Percentiles rank a stretch among this genome's conserved stretches.
Evolutionary conservation across 2,113 vertebrate species (phyloP).

Genomic region (Pelmatolapia mariae): DNA sequence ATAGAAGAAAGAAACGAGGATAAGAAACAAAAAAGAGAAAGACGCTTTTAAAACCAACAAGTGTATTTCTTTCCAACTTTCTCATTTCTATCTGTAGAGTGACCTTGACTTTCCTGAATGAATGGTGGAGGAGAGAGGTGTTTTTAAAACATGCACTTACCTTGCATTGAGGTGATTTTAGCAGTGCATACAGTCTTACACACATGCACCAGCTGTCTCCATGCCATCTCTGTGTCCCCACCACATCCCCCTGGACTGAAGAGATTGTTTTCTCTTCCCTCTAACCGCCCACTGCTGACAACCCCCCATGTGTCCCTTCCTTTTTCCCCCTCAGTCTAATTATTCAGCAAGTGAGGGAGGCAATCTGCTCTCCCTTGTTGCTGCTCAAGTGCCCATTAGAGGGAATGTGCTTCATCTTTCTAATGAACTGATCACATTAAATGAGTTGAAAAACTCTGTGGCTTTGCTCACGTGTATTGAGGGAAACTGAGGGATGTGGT

Average conservation of each 20-base stretch:
- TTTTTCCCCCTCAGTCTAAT: slow-evolving; percentile 48
- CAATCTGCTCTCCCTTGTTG: slow-evolving; percentile 64
- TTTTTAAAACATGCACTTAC: slow-evolving; percentile 4
- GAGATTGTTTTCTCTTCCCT: slow-evolving; percentile 36
- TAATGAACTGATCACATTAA: slow-evolving; percentile 69
- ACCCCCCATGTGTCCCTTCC: neutral
- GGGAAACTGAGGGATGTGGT: neutral
- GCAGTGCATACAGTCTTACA: neutral
- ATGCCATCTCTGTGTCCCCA: slow-evolving; percentile 39
- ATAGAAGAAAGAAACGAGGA: neutral
- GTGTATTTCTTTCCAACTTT: neutral
- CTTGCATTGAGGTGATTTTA: neutral
- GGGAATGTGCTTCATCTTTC: slow-evolving; percentile 59
- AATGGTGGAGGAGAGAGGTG: neutral
- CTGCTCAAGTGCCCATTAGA: slow-evolving; percentile 66
- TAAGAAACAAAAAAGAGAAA: neutral
- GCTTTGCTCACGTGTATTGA: neutral
- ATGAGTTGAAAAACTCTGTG: slow-evolving; percentile 50
- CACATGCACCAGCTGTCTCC: slow-evolving; percentile 42
- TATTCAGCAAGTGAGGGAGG: slow-evolving; percentile 56
- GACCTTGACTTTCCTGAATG: slow-evolving; percentile 2
- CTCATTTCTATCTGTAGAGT: neutral
- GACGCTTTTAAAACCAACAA: neutral
- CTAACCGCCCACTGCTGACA: neutral
- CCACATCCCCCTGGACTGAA: slow-evolving; percentile 4